These are phyloP conservation scores for Bombus pyrosoma DNA, from an alignment of 1,140 invertebrate genomes.

Conservation along the genomic window DNA sequence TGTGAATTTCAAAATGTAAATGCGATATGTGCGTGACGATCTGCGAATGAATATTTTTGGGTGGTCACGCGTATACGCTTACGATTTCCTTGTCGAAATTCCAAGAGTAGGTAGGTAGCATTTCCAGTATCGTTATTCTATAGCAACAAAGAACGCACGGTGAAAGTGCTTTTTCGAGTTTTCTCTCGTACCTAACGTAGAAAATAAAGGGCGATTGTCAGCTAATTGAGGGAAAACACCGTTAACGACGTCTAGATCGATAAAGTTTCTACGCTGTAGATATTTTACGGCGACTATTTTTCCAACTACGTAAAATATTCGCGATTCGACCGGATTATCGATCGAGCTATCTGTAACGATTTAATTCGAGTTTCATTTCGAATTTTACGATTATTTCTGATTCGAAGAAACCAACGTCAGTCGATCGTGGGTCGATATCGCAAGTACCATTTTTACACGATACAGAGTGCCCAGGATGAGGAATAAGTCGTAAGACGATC, in stretches of 20 bases:
- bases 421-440: neutral
- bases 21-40: rapidly evolving
- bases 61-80: too few species aligned
- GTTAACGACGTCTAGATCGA: neutral
- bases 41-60: too few species aligned
- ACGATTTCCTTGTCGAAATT: too few species aligned
- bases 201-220: neutral
- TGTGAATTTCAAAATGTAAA: too few species aligned
- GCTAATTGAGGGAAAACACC: neutral
- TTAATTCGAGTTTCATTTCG: neutral
- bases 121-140: neutral
- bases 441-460: neutral
- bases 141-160: neutral
- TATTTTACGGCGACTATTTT: neutral
- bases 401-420: neutral
- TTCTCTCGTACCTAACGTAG: too few species aligned
- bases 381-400: neutral
- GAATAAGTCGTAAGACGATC: neutral
- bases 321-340: neutral
- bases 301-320: neutral
- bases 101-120: neutral
- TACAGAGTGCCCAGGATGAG: too few species aligned
- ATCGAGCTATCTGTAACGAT: neutral
- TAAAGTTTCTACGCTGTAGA: neutral
- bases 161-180: neutral